Conservation (phyloP, 1,140 invertebrate species). For the Galendromus occidentalis region DNA sequence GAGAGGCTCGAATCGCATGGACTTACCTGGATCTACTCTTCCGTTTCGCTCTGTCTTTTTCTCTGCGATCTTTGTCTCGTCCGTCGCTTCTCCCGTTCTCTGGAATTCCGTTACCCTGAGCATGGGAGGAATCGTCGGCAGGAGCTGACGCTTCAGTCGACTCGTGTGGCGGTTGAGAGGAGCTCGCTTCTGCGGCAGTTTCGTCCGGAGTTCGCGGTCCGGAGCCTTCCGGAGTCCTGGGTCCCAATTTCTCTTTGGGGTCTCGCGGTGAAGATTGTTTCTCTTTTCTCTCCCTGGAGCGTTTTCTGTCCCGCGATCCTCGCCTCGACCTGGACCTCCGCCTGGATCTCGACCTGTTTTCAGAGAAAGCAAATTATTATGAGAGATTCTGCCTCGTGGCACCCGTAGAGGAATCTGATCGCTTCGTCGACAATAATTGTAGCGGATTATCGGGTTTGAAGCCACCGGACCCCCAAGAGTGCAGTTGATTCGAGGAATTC, state of each 20-base stretch:
- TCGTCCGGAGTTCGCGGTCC: not conserved
- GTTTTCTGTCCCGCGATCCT: not conserved
- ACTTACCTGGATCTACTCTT: not conserved
- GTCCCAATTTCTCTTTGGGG: not conserved
- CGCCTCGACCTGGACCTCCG: not conserved
- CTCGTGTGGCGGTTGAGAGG: not conserved
- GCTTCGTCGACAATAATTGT: no score
- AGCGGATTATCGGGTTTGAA: no score
- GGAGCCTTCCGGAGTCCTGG: not conserved
- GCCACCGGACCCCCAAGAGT: no score
- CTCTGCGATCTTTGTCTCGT: not conserved
- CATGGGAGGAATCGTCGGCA: not conserved
- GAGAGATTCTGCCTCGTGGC: not conserved
- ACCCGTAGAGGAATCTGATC: not conserved
- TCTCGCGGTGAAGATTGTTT: not conserved
- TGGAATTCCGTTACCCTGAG: not conserved
- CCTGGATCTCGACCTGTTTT: not conserved
- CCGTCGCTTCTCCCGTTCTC: not conserved
- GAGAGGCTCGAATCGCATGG: not conserved
- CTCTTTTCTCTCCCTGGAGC: not conserved
- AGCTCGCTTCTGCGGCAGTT: not conserved
- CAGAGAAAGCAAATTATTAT: not conserved
- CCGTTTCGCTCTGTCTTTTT: not conserved
- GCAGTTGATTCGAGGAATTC: no score
- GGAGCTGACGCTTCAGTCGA: not conserved